These are phyloP conservation scores for Fragum fragum DNA, from an alignment of 2,888 invertebrate species.

Conservation along the genomic window DNA sequence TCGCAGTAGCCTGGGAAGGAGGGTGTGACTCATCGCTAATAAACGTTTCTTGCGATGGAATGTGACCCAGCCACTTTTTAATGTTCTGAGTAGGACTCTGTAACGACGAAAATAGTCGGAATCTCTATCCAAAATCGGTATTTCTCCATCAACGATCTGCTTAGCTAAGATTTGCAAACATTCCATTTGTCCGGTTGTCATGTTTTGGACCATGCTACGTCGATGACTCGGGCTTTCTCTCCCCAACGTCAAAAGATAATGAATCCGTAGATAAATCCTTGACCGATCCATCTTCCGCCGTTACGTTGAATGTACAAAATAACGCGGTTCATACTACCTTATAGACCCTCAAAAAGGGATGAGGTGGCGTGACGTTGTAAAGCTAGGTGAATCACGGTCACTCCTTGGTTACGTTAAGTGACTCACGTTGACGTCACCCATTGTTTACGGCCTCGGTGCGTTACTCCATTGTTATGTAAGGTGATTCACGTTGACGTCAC, in stretches of 20 bases:
- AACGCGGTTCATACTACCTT: no score
- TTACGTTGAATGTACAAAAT: no score
- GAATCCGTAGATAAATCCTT: not conserved
- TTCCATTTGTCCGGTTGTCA: slow-evolving; percentile 5
- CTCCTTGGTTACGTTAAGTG: no score
- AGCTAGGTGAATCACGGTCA: no score
- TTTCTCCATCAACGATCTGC: not conserved
- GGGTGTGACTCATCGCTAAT: not conserved
- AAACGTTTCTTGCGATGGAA: slow-evolving; percentile 4
- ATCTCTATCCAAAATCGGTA: slow-evolving; percentile 9
- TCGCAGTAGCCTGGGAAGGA: slow-evolving; percentile 4
- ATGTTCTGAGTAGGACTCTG: not conserved
- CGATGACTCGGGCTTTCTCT: not conserved
- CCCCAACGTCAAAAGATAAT: slow-evolving; percentile 5
- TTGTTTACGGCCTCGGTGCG: no score
- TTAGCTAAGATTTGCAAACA: slow-evolving; percentile 5
- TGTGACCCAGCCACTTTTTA: not conserved
- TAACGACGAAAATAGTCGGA: slow-evolving; percentile 15
- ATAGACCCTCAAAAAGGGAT: no score
- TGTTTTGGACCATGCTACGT: slow-evolving; percentile 1
- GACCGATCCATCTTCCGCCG: slow-evolving; percentile 11
- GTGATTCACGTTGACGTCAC: no score
- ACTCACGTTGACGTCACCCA: no score
- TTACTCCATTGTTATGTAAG: no score
- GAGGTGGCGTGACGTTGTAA: no score